phyloP scores from a whole-genome alignment of 1,140 invertebrate species.

The Cotesia typhae region DNA sequence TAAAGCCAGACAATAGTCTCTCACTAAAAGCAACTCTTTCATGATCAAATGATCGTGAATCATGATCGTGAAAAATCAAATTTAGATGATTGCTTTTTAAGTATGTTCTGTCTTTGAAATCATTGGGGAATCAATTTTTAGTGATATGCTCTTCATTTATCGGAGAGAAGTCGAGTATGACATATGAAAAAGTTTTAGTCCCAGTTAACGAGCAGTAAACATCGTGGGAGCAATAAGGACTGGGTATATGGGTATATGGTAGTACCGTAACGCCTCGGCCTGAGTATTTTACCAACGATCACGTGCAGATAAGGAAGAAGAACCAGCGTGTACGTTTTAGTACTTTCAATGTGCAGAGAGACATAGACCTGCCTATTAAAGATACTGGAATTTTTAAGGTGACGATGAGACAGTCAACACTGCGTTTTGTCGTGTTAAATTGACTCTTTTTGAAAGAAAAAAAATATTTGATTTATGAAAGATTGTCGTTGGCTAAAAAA shows the following conservation, averaged over 20 bases:
- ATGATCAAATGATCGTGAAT: too few relatives aligned
- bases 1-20: neutral
- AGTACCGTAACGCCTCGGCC: slow-evolving; percentile 7
- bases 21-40: neutral
- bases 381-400: slow-evolving; percentile 39
- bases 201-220: slow-evolving; percentile 23
- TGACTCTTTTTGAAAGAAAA: slow-evolving; percentile 9
- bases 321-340: slow-evolving; percentile 11
- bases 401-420: slow-evolving; percentile 46
- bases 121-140: too few relatives aligned
- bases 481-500: too few relatives aligned
- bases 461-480: too few relatives aligned
- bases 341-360: slow-evolving; percentile 3
- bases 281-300: slow-evolving; percentile 35
- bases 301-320: slow-evolving; percentile 29
- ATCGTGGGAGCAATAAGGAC: slow-evolving; percentile 11
- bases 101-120: too few relatives aligned
- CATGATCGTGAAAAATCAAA: too few relatives aligned
- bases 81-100: too few relatives aligned
- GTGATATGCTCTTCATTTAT: too few relatives aligned
- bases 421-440: slow-evolving; percentile 41
- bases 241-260: neutral
- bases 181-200: slow-evolving; percentile 1
- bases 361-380: slow-evolving; percentile 38
- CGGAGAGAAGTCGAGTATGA: neutral